Conservation (phyloP, 2,797 vertebrate genomes). For the Arctocebus calabarensis region DNA sequence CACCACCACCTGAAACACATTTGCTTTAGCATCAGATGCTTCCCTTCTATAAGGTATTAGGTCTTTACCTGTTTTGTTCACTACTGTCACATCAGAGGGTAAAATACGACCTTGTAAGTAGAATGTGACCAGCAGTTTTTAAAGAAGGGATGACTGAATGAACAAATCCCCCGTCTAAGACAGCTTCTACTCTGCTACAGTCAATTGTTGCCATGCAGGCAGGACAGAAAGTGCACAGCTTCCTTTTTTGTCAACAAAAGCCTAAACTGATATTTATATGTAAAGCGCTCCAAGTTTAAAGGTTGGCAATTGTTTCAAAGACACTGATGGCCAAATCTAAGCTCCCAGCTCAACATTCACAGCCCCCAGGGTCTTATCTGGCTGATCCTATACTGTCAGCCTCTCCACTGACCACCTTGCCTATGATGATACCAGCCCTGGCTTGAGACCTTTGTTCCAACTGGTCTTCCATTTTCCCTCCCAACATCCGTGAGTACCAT, state of each 20-base stretch:
- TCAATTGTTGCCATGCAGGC: not conserved
- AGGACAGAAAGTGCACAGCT: too few species aligned
- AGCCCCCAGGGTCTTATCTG: fast-evolving
- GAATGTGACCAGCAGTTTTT: not conserved
- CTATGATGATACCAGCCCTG: fast-evolving
- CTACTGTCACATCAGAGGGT: not conserved
- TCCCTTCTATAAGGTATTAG: not conserved
- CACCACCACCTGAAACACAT: not conserved
- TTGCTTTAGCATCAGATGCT: not conserved
- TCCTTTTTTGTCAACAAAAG: not conserved
- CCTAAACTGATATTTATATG: not conserved
- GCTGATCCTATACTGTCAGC: not conserved
- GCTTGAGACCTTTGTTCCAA: not conserved
- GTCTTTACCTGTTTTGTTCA: not conserved
- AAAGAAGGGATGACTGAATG: not conserved
- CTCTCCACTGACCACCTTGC: not conserved
- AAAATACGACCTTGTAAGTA: not conserved
- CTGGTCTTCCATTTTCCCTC: not conserved
- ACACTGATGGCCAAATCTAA: too few species aligned
- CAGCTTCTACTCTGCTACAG: not conserved
- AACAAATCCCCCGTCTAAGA: too few species aligned
- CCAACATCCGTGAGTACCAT: fast-evolving
- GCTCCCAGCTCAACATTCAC: fast-evolving
- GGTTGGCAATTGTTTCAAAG: not conserved
- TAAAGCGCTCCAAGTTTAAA: not conserved